These are phyloP conservation scores for Mnemiopsis leidyi DNA, from an alignment of 37 sponge, comb jelly and placozoan species.

Conservation along the genomic window DNA sequence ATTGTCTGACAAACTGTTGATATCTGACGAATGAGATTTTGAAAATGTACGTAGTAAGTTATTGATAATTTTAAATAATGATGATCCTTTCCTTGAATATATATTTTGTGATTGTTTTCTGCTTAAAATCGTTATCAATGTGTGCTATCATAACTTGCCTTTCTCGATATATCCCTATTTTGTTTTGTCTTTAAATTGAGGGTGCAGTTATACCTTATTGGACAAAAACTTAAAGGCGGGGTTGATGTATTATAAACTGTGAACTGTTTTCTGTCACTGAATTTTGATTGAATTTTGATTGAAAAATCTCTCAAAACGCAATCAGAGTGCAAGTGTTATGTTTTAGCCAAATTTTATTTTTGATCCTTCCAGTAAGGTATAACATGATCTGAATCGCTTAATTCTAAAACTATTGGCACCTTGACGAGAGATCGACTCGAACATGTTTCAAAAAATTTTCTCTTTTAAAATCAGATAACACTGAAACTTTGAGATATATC, in stretches of 20 bases:
- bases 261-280: too few species aligned
- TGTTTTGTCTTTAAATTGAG: neutral
- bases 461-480: too few species aligned
- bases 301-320: too few species aligned
- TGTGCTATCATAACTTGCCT: neutral
- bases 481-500: too few species aligned
- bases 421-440: neutral
- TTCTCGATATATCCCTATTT: neutral
- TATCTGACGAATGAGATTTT: neutral
- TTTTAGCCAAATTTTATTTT: too few species aligned
- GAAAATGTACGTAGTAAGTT: neutral
- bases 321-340: too few species aligned
- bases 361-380: neutral
- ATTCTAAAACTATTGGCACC: neutral
- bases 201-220: neutral
- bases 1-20: neutral
- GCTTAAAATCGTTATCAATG: neutral
- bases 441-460: neutral
- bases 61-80: neutral
- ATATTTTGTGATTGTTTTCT: neutral
- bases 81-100: neutral
- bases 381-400: neutral
- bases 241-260: too few species aligned
- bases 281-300: neutral
- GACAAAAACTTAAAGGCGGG: neutral